phyloP scores from a whole-genome alignment of 2,888 invertebrate species.

The Caprella mutica region DNA sequence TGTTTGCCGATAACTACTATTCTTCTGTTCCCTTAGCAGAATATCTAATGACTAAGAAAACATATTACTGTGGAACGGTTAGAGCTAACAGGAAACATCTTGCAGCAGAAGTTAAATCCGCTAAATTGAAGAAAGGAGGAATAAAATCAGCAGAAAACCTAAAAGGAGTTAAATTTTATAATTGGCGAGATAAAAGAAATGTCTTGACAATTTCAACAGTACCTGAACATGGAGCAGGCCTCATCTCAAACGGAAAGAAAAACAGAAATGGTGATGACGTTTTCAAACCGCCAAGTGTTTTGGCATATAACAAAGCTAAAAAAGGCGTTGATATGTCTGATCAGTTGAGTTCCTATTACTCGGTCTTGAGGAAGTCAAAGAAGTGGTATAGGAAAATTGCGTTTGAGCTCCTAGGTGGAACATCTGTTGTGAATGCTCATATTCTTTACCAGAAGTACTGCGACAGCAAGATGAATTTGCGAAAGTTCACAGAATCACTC shows the following conservation, averaged over 20 bases:
- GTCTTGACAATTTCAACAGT: conserved; percentile 12
- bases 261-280: conserved; percentile 11
- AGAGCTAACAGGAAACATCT: conserved; percentile 6
- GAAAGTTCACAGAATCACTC: no score
- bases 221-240: neutral
- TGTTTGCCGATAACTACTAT: conserved; percentile 5
- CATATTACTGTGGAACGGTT: conserved; percentile 15
- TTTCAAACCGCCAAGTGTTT: conserved; percentile 8
- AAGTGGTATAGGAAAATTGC: conserved; percentile 15
- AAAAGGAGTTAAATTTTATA: conserved; percentile 8
- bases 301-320: conserved; percentile 13
- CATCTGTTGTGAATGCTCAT: conserved; percentile 7
- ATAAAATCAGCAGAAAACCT: conserved; percentile 4
- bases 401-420: conserved; percentile 10
- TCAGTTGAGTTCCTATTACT: conserved; percentile 11
- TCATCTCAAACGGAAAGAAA: conserved; percentile 9
- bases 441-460: no score
- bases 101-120: conserved; percentile 10
- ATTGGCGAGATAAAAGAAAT: conserved; percentile 12
- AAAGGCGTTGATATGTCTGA: conserved; percentile 12
- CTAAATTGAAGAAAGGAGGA: conserved; percentile 12
- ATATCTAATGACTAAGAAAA: conserved; percentile 15
- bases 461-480: no score
- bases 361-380: neutral
- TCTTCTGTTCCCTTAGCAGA: conserved; percentile 6